Base-by-base conservation (phyloP, 2,888 invertebrate species). In the Hypercompe scribonia region DNA sequence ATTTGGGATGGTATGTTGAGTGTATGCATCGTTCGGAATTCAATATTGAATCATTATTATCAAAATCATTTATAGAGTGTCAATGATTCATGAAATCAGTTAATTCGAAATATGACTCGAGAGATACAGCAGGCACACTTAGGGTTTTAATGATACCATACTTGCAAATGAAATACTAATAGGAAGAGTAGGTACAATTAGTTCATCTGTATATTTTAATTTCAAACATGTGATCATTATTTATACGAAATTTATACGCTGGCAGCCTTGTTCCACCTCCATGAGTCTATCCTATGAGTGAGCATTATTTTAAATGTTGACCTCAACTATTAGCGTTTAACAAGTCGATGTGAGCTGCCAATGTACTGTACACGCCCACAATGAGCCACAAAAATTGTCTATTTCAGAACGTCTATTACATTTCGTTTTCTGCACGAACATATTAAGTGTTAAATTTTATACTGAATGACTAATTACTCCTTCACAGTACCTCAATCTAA, bases 361-460 rank as follows among this genome's bases (percentile, higher is more conserved):
- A 88, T 90, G 90, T 90, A 89, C 18, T 84, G 88, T 89, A 88
- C 87, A 90, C 93, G 89, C 93, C 93, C 88, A 93, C 92, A 71
- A 70, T 74, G 77, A 77, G 78, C 71, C 78, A 86, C 79, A 81
- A 81, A 83, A 79, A 83, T 71, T 68, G 73, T 78, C 78, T 80
- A 84, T 85, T 78, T 77, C 64, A 65, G 70, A 81, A 78, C 64
- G 75, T 39, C 73, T 72, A 74, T 73, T 65, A 77, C 61, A 68
- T 79, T 77, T 64, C 61, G 31, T 70, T 70, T 58, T 65, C 66
- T 73, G 72, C 66, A 67, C 34, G 31, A 65, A 50, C 65, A 66
- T 72, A 69, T 71, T 65, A 72, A 63, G 64, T 67, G 58, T 63
- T 42, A 66, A 34, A 36, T 75, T 79, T 71, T 83, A 78, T 70